Base-by-base conservation (phyloP, 2,113 vertebrate species). In the Etia nguti region DNA sequence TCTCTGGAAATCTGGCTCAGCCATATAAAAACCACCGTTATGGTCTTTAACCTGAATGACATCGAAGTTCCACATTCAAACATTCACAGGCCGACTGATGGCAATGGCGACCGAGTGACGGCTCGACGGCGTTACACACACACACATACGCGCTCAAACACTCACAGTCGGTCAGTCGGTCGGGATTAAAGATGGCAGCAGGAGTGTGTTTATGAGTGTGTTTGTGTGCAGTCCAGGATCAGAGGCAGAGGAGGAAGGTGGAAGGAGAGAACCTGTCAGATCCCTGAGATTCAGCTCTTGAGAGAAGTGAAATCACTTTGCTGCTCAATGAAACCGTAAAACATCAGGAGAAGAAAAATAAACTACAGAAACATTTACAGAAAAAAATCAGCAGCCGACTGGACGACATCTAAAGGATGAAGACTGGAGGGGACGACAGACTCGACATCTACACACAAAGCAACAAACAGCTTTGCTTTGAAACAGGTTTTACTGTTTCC, bases 91-190 rank as follows among this genome's bases (percentile, higher is more conserved):
- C 79, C 73, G 41, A 87, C 55, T 80, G 36, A 75, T 79, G 13
- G 16, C 41, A 38, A 36, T 38, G 73, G 24, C 60, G 31, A n/a
- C 36, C 38, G 80, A 8, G 31, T 54, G 85, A n/a, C 62, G 81
- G 80, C 31, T 68, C 2, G 18, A 81, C 38, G 36, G 18, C 34
- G 50, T 68, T 26, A 5, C 3, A 48, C n/a, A 52, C 43, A 52
- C 43, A 84, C 92, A 95, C 95, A 94, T 60, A 95, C 93, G 59
- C 70, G 9, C 73, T 38, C 57, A 81, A 83, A 86, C 92, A 96
- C 95, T 95, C 94, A 96, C 95, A 82, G 88, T 68, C 0, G 80
- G 68, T 88, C 95, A 82, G 91, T n/a, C 34, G 75, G 68, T 88
- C 38, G 10, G 65, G 68, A 29, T 79, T 70, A 43, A 84, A 82